These are phyloP conservation scores for Ophthalmolycus amberensis DNA, from an alignment of 2,113 vertebrate genomes.

Conservation along the genomic window DNA sequence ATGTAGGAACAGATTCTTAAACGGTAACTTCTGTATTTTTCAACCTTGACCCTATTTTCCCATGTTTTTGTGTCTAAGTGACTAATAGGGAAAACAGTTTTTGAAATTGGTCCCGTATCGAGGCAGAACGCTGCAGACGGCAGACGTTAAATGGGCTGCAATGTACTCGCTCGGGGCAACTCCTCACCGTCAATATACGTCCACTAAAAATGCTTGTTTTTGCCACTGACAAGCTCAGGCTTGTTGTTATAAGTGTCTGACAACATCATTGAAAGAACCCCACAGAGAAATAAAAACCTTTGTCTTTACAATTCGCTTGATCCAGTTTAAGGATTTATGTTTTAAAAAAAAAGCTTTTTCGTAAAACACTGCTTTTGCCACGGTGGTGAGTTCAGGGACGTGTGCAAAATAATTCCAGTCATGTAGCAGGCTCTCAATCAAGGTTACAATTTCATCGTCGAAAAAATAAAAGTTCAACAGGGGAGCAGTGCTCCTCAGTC, in stretches of 20 bases:
- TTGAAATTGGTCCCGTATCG: not conserved
- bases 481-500: slow-evolving; percentile 16
- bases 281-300: not conserved
- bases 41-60: not conserved
- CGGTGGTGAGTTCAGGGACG: slow-evolving; percentile 20
- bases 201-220: not conserved
- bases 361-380: not conserved
- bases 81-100: not conserved
- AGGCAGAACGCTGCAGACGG: not conserved
- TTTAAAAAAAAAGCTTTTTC: slow-evolving; percentile 2
- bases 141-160: not conserved
- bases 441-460: not conserved
- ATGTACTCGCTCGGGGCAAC: not conserved
- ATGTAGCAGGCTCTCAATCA: slow-evolving; percentile 32
- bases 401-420: slow-evolving; percentile 21
- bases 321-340: slow-evolving; percentile 23
- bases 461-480: slow-evolving; percentile 3
- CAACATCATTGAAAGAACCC: not conserved
- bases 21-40: not conserved
- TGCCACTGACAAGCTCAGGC: not conserved
- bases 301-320: not conserved
- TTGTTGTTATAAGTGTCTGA: not conserved
- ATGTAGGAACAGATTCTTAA: slow-evolving; percentile 2
- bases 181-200: no score
- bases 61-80: not conserved